Evolutionary conservation across 2,113 vertebrate genomes (phyloP).

Genomic region (Pseudois nayaur): DNA sequence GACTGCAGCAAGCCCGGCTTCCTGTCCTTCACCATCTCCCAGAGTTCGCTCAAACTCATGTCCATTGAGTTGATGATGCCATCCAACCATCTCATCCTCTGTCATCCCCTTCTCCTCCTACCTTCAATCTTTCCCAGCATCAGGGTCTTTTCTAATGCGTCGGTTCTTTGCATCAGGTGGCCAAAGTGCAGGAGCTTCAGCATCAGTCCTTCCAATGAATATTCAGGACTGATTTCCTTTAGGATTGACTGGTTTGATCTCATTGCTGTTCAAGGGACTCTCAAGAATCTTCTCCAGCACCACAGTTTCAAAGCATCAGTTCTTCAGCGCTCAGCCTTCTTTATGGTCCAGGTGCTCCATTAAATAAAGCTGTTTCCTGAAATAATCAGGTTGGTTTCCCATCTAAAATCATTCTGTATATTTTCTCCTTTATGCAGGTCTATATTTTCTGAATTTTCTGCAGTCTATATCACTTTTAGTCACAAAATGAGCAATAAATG

Average conservation of each 20-base stretch:
- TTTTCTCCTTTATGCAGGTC: neutral
- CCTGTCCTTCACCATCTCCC: neutral
- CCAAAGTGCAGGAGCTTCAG: neutral
- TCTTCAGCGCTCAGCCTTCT: neutral
- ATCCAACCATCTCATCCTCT: neutral
- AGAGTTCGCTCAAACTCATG: neutral
- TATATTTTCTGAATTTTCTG: neutral
- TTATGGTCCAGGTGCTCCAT: neutral
- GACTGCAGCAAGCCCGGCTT: neutral
- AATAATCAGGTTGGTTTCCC: neutral
- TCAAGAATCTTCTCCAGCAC: neutral
- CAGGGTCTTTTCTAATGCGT: neutral
- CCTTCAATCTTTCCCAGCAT: neutral
- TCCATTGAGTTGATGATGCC: neutral
- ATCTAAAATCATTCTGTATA: neutral
- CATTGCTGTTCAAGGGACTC: neutral
- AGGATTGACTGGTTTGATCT: neutral
- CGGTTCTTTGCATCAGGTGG: neutral
- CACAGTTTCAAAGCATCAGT: neutral
- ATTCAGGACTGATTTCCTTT: neutral
- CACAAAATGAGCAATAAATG: neutral
- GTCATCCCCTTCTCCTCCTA: neutral
- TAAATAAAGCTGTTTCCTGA: neutral
- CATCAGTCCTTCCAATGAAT: neutral
- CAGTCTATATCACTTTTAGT: neutral